Percentiles rank a stretch among this genome's conserved stretches.
phyloP scores from a whole-genome alignment of 2,888 invertebrate genomes.

The Watsonalla cultraria region DNA sequence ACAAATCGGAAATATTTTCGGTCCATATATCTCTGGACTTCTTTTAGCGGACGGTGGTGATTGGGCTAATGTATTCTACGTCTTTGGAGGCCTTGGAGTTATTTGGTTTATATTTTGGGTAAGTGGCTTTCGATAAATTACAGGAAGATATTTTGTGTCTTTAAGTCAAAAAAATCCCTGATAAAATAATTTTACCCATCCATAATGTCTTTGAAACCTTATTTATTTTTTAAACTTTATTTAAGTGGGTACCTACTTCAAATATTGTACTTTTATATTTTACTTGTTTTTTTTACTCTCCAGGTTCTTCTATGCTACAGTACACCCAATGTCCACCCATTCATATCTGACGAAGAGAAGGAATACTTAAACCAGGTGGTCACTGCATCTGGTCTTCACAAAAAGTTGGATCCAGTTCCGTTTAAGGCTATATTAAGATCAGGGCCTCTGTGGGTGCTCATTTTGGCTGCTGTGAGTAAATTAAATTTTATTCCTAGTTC shows the following conservation, averaged over 20 bases:
- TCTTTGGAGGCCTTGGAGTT: slow-evolving; percentile 74
- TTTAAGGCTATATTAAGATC: slow-evolving; percentile 83
- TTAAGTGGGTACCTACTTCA: too few species aligned
- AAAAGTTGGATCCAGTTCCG: slow-evolving; percentile 80
- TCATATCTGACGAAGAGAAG: slow-evolving; percentile 72
- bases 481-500: slow-evolving; percentile 3
- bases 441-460: slow-evolving; percentile 83
- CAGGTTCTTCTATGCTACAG: slow-evolving; percentile 68
- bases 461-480: slow-evolving; percentile 80
- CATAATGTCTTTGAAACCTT: background rate
- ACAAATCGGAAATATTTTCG: slow-evolving; percentile 75
- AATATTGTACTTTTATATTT: background rate
- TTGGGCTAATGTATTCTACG: slow-evolving; percentile 79
- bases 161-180: too few species aligned
- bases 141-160: too few species aligned
- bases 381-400: slow-evolving; percentile 69
- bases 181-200: too few species aligned
- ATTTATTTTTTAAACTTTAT: background rate
- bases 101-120: slow-evolving; percentile 76
- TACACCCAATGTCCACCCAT: slow-evolving; percentile 71
- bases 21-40: slow-evolving; percentile 68
- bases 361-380: slow-evolving; percentile 75
- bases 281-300: slow-evolving; percentile 5
- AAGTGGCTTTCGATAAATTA: slow-evolving; percentile 13
- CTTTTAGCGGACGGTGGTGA: slow-evolving; percentile 64